Conservation (phyloP, 2,113 vertebrate species). For the Cyanoramphus novaezelandiae region DNA sequence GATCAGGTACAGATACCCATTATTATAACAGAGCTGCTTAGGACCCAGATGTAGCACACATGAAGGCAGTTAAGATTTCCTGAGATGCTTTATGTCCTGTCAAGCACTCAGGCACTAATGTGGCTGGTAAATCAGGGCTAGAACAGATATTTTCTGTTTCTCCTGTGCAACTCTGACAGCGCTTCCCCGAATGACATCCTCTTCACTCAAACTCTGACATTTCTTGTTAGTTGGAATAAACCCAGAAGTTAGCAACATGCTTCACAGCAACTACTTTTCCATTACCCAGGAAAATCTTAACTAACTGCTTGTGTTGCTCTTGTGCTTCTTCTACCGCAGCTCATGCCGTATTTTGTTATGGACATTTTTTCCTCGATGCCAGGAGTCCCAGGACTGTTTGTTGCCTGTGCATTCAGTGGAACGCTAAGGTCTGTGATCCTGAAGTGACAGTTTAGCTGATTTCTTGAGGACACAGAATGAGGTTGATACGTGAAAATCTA, state of each 20-base stretch:
- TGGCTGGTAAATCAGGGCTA: background rate
- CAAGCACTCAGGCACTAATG: background rate
- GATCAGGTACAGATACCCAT: constrained; percentile 78
- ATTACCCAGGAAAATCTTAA: background rate
- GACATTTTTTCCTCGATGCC: constrained; percentile 80
- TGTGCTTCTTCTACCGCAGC: constrained; percentile 52
- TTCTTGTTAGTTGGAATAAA: background rate
- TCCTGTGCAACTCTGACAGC: background rate
- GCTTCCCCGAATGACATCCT: background rate
- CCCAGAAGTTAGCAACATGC: background rate
- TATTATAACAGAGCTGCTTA: background rate
- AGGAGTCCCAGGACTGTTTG: constrained; percentile 86
- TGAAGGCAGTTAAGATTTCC: background rate
- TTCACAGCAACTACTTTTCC: background rate
- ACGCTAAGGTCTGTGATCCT: constrained; percentile 81
- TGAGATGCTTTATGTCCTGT: background rate
- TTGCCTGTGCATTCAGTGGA: constrained; percentile 88
- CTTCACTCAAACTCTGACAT: background rate
- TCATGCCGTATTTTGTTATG: constrained; percentile 90
- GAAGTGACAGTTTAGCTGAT: background rate
- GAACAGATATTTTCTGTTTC: background rate
- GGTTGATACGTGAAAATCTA: background rate
- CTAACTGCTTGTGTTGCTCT: background rate
- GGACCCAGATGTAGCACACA: background rate
- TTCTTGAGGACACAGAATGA: background rate